These are phyloP conservation scores for Pseudorasbora parva DNA, from an alignment of 2,113 vertebrate species.

Conservation along the genomic window DNA sequence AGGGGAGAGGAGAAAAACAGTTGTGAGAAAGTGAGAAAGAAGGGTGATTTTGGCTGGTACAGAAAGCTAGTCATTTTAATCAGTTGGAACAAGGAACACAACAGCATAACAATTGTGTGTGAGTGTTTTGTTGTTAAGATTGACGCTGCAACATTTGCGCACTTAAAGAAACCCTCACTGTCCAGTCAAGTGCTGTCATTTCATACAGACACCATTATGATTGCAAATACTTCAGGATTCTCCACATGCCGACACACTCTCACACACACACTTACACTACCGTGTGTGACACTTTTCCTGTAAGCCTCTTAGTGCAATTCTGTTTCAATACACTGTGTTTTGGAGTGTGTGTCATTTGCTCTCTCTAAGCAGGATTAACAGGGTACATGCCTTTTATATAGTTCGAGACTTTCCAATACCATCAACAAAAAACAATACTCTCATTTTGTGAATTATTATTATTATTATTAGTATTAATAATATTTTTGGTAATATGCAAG, in stretches of 20 bases:
- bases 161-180: neutral
- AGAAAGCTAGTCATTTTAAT: slow-evolving; percentile 12
- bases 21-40: neutral
- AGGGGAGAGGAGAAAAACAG: neutral
- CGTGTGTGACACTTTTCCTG: slow-evolving; percentile 22
- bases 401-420: neutral
- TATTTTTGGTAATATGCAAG: neutral
- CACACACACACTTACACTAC: slow-evolving; percentile 5
- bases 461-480: too few relatives aligned
- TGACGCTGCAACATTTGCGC: neutral
- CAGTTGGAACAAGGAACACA: neutral
- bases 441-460: neutral
- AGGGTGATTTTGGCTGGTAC: neutral
- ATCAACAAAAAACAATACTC: neutral
- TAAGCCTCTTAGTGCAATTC: slow-evolving; percentile 52
- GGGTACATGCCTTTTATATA: slow-evolving; percentile 10
- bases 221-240: slow-evolving; percentile 32
- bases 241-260: neutral
- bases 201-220: slow-evolving; percentile 22
- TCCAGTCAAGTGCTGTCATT: slow-evolving; percentile 15
- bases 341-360: slow-evolving; percentile 50
- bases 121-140: neutral
- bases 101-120: neutral
- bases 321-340: slow-evolving; percentile 38
- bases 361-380: slow-evolving; percentile 48